Base-by-base conservation (phyloP, 2,888 invertebrate species). In the Ctena decussata region DNA sequence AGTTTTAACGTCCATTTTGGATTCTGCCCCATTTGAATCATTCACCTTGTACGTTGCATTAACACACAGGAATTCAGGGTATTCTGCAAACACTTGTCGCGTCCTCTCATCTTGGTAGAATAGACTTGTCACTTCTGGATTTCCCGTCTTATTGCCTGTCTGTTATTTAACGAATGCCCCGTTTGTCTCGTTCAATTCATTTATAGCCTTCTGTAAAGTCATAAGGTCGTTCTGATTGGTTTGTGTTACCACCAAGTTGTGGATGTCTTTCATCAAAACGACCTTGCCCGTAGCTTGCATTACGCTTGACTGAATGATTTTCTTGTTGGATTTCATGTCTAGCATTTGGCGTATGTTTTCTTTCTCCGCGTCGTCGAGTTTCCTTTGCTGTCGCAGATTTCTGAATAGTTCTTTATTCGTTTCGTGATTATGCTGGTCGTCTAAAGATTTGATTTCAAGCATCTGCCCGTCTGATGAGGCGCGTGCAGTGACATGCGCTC, bases 21-120 rank as follows among this genome's bases (percentile, higher is more conserved):
- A 1, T 21, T 30, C 32, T n/a, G 8, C 18, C 21, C 18, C 15
- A 18, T 24, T 60, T 30, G 32, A 75, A 37, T 82, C 65, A 53
- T 82, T 82, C 12, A 82, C 77, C 21, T 77, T 77, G 39, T 77
- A 73, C 15, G 82, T 77, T 5, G 82, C 82, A 30, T 77, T 77
- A 3, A 73, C 46, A 69, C 82, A 77, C 32, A 82, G 1, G 35
- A 82, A 77, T 39, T 82, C 77, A 5, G 69, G 77, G 46, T 77
- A 82, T 5, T 11, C 32, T 5, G 30, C 24, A 72, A 73, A 82
- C 15, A 30, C 35, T 18, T 46, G 27, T 0, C 77, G 12, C 82
- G 73, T 82, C 0, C 77, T 12, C 15, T 15, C 11, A 32, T 82
- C 82, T 30, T 82, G 77, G 24, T 49, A 82, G 27, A 77, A 82